Base-by-base conservation (phyloP, 2,888 invertebrate species). In the Cylindroiulus punctatus region DNA sequence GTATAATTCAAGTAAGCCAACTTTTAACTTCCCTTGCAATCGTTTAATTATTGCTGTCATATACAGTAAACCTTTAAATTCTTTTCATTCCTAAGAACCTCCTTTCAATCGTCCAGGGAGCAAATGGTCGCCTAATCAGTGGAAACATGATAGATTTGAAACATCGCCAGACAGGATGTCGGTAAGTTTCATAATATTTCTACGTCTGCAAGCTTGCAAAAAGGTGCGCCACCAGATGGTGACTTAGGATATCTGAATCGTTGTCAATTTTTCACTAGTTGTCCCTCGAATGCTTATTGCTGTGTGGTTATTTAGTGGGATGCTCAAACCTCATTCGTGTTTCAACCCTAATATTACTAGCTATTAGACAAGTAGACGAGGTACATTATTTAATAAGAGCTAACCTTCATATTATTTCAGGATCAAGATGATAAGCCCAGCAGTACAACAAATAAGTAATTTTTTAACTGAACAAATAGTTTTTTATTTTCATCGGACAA, bases 111-210 rank as follows among this genome's bases (percentile, higher is more conserved):
- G 42, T 83, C 44, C 44, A 84, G 88, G 87, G 85, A 88, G 86
- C 40, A 85, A 88, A 85, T 84, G 86, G 81, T 88, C 88, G 8
- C 88, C 88, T 65, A 86, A 86, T 82, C 83, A 88, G 26, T 88
- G 88, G 88, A 87, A 88, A 57, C 88, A 88, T 76, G 88, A 88
- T 47, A 87, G 88, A 86, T 88, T 88, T 87, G 87, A 87, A 30
- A 86, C 83, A 44, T 87, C 88, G 44, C 88, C 87, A 40, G 88
- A 88, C 44, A 65, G 84, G 17, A 88, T 87, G 85, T 36, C 83
- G 52, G 88, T 88, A 87, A 88, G 86, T 83, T 57, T 19, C n/a
- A n/a, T n/a, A n/a, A n/a, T 17, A 30, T 76, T 76, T 76, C 30
- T 30, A 1, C 32, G 30, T 76, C 26, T 17, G 4, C 30, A 17